These are phyloP conservation scores for Cebidichthys violaceus DNA, from an alignment of 2,113 vertebrate genomes.

Conservation along the genomic window DNA sequence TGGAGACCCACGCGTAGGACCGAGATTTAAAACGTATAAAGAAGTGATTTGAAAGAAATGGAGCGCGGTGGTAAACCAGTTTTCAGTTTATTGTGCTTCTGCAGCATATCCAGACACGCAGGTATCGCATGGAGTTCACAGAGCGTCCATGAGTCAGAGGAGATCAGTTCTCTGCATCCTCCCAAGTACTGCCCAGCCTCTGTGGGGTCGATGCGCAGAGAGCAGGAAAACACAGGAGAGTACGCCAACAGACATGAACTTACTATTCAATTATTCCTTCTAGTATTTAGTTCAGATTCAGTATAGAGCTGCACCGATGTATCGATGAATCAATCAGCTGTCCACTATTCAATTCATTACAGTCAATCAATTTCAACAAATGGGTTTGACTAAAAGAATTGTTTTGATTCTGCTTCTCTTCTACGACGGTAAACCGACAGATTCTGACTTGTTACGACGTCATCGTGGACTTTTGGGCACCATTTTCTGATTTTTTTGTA, in stretches of 20 bases:
- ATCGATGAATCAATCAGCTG: not conserved
- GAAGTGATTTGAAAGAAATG: not conserved
- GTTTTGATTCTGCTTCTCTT: not conserved
- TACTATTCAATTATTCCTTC: not conserved
- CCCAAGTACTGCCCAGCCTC: not conserved
- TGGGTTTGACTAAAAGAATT: too few relatives aligned
- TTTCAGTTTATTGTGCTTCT: conserved; percentile 12
- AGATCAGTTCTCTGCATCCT: not conserved
- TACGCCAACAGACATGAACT: not conserved
- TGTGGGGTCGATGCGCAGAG: not conserved
- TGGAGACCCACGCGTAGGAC: not conserved
- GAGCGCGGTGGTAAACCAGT: conserved; percentile 1
- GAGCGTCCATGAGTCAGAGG: not conserved
- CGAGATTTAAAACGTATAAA: not conserved
- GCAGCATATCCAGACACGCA: not conserved
- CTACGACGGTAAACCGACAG: not conserved
- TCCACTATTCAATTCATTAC: not conserved
- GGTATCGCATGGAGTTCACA: not conserved
- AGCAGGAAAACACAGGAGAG: not conserved
- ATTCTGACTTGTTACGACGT: not conserved
- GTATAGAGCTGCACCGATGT: not conserved
- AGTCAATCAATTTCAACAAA: not conserved
- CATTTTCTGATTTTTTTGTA: too few relatives aligned
- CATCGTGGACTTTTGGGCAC: too few relatives aligned
- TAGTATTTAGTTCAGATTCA: not conserved